A percentile compares a stretch with the other conserved stretches of the same genome.
Conservation (phyloP, 2,113 vertebrate species). For the Prinia subflava region DNA sequence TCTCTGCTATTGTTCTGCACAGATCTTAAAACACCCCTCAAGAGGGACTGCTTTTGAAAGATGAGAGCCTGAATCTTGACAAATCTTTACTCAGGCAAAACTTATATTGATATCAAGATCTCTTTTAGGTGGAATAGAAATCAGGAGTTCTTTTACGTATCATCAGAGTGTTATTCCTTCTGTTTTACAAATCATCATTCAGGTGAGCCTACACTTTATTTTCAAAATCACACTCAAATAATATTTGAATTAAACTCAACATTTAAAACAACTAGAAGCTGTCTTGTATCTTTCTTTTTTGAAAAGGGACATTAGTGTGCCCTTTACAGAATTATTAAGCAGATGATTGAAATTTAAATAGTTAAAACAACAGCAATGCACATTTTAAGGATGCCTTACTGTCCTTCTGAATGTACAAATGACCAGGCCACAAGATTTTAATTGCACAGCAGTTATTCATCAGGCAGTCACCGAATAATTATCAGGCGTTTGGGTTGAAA, state of each 20-base stretch:
- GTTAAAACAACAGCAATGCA: not conserved
- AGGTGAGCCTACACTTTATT: not conserved
- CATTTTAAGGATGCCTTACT: not conserved
- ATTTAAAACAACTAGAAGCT: not conserved
- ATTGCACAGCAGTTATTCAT: not conserved
- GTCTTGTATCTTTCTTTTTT: not conserved
- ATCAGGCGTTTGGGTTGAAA: not conserved
- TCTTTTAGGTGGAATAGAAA: not conserved
- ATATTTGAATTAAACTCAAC: not conserved
- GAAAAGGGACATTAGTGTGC: not conserved
- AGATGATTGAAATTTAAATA: not conserved
- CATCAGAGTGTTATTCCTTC: not conserved
- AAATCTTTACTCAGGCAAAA: conserved; percentile 20
- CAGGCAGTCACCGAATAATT: not conserved
- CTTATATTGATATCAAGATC: not conserved
- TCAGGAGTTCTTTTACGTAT: not conserved
- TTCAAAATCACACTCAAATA: not conserved
- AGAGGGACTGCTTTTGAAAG: not conserved
- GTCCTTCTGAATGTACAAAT: not conserved
- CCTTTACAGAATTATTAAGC: not conserved
- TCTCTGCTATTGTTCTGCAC: not conserved
- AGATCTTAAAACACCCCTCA: not conserved
- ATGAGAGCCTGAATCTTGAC: not conserved
- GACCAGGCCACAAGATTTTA: not conserved
- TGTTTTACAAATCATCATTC: not conserved